phyloP scores from a whole-genome alignment of 2,888 invertebrate species.

The Eupithecia insigniata region DNA sequence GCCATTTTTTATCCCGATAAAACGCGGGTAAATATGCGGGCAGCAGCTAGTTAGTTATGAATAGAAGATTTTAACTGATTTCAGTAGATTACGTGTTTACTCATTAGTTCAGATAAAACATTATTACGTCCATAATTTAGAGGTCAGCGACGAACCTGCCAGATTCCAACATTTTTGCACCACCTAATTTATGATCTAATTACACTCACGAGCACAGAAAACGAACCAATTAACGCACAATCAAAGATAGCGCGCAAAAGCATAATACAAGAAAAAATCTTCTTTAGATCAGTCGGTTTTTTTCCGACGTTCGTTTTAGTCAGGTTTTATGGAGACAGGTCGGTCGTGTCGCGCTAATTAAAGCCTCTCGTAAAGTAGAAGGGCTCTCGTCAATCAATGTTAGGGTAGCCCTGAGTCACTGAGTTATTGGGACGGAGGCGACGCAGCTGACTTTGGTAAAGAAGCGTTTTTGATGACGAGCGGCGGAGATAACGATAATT shows the following conservation, averaged over 20 bases:
- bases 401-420: slow-evolving; percentile 63
- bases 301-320: slow-evolving; percentile 29
- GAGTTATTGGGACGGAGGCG: slow-evolving; percentile 58
- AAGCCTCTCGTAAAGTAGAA: slow-evolving; percentile 71
- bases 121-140: neutral
- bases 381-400: slow-evolving; percentile 75
- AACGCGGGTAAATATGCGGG: too few species aligned
- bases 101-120: neutral
- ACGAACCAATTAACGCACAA: slow-evolving; percentile 34
- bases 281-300: slow-evolving; percentile 27
- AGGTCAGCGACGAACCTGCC: neutral
- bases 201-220: slow-evolving; percentile 33
- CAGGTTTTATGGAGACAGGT: slow-evolving; percentile 63
- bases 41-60: too few species aligned
- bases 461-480: slow-evolving; percentile 16
- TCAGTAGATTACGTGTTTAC: neutral
- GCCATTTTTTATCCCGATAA: too few species aligned
- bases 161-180: slow-evolving; percentile 8
- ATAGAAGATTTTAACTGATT: neutral
- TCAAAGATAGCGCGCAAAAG: slow-evolving; percentile 35
- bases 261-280: slow-evolving; percentile 29
- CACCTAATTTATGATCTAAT: slow-evolving; percentile 28
- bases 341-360: slow-evolving; percentile 74
- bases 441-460: slow-evolving; percentile 38
- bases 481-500: neutral